These are phyloP conservation scores for Biston stratarius DNA, from an alignment of 2,888 invertebrate genomes.

Conservation along the genomic window DNA sequence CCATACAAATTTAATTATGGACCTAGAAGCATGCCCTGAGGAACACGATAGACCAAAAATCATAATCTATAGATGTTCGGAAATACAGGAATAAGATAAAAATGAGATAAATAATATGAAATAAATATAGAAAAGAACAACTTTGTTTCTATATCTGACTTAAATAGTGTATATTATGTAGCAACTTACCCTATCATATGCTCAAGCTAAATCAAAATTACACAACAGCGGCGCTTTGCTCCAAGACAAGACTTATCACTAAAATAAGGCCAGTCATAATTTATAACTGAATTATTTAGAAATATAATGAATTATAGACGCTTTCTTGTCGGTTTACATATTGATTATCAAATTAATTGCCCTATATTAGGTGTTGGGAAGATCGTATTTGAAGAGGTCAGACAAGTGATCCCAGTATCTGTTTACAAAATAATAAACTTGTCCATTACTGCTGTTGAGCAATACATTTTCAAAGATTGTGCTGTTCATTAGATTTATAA, in stretches of 20 bases:
- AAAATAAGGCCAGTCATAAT: constrained; percentile 27
- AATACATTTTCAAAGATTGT: constrained; percentile 20
- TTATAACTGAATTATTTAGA: constrained; percentile 36
- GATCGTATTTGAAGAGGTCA: constrained; percentile 27
- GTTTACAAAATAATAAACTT: constrained; percentile 39
- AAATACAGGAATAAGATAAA: background rate
- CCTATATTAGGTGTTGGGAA: constrained; percentile 44
- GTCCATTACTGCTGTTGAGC: constrained; percentile 32
- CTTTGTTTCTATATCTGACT: background rate
- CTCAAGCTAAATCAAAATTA: constrained; percentile 22
- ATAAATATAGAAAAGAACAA: background rate
- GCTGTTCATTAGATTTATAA: background rate
- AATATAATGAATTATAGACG: constrained; percentile 21
- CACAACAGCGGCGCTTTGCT: constrained; percentile 9
- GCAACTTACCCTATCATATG: constrained; percentile 26
- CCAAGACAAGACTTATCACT: constrained; percentile 24
- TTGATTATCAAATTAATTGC: constrained; percentile 41
- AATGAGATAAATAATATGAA: background rate
- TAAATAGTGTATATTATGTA: background rate
- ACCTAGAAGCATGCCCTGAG: constrained; percentile 31
- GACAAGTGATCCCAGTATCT: constrained; percentile 29
- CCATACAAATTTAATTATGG: constrained; percentile 17
- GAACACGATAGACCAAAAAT: constrained; percentile 1
- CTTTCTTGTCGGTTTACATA: constrained; percentile 34
- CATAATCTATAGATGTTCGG: background rate